Conservation (phyloP, 2,888 invertebrate genomes). For the Brenthis ino region DNA sequence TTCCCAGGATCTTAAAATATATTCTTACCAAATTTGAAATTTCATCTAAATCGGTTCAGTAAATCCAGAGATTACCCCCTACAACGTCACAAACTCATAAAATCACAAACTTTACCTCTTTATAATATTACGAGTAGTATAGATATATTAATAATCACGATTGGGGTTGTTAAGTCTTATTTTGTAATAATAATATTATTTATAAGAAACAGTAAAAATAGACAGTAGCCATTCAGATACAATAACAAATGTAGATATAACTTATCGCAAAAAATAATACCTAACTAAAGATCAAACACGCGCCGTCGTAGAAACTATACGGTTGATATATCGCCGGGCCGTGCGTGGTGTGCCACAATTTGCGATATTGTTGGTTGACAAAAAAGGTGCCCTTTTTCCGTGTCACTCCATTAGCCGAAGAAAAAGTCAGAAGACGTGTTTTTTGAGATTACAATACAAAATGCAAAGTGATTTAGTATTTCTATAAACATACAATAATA, state of each 20-base stretch:
- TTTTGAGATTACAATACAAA: conserved; percentile 60
- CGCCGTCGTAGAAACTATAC: conserved; percentile 7
- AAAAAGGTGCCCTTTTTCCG: conserved; percentile 60
- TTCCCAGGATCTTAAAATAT: too few species aligned
- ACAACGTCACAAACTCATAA: too few species aligned
- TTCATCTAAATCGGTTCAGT: too few species aligned
- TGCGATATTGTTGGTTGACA: conserved; percentile 64
- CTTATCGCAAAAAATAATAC: conserved; percentile 3
- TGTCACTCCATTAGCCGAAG: conserved; percentile 50
- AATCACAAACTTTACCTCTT: too few species aligned
- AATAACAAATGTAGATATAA: not conserved
- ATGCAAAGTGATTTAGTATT: conserved; percentile 62
- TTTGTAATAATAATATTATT: too few species aligned
- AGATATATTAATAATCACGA: too few species aligned
- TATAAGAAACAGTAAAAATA: too few species aligned
- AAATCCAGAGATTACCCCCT: too few species aligned
- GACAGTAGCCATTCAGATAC: too few species aligned
- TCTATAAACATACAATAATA: conserved; percentile 4
- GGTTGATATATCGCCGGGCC: conserved; percentile 24
- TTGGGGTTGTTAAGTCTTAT: too few species aligned
- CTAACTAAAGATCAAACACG: conserved; percentile 8
- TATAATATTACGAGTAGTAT: too few species aligned
- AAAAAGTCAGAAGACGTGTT: conserved; percentile 57
- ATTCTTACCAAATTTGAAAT: too few species aligned
- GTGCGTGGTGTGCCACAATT: conserved; percentile 50